Evolutionary conservation across 2,797 vertebrate genomes (phyloP).

Genomic region (Poeciliopsis infans): DNA sequence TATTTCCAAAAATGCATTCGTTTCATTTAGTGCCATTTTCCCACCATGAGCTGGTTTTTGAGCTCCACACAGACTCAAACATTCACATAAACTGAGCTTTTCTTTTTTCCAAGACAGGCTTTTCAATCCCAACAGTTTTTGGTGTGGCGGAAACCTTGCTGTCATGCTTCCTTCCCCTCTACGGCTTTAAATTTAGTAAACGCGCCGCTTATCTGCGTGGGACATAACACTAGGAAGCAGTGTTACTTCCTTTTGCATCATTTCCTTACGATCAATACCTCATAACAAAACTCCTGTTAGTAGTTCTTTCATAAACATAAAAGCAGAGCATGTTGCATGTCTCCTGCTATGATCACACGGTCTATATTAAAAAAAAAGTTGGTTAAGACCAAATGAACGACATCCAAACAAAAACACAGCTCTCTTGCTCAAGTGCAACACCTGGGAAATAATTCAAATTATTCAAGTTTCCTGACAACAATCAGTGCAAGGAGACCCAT

Average conservation of each 20-base stretch:
- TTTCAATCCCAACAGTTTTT: constrained; percentile 70
- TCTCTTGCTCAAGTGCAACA: constrained; percentile 14
- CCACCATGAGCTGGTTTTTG: constrained; percentile 69
- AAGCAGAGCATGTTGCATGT: neutral
- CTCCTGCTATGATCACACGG: neutral
- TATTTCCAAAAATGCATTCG: constrained; percentile 79
- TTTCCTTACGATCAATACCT: constrained; percentile 86
- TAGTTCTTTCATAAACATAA: constrained; percentile 12
- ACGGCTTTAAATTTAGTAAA: constrained; percentile 91
- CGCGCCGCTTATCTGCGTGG: constrained; percentile 90
- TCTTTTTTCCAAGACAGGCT: constrained; percentile 61
- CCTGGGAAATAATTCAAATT: constrained; percentile 23
- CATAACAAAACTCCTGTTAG: constrained; percentile 75
- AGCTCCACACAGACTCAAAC: constrained; percentile 30
- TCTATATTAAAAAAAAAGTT: neutral
- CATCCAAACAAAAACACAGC: constrained; percentile 4
- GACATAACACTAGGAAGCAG: constrained; percentile 86
- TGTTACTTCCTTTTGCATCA: constrained; percentile 93
- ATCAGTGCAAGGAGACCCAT: constrained; percentile 39
- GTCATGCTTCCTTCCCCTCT: constrained; percentile 93
- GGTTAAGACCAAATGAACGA: constrained; percentile 1
- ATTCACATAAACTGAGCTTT: constrained; percentile 48
- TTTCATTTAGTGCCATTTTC: constrained; percentile 88
- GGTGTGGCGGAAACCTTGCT: constrained; percentile 89
- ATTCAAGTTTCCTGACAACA: constrained; percentile 19